Percentiles rank a stretch among this genome's conserved stretches.
These are phyloP conservation scores for Bufo gargarizans DNA, from an alignment of 2,113 vertebrate species.

Conservation along the genomic window DNA sequence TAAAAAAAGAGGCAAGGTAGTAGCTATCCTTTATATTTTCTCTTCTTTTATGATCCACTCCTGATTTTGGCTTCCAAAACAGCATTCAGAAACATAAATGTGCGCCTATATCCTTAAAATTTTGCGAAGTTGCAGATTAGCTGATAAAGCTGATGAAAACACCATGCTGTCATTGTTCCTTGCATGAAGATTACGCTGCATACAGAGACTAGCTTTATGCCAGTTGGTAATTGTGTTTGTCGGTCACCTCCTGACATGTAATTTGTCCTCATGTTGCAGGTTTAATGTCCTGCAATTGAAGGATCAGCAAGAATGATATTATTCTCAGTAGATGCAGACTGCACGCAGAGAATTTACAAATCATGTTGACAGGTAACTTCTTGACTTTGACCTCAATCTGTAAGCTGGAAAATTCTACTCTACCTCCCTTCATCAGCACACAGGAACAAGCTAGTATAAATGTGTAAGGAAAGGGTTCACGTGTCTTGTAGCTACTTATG, in stretches of 20 bases:
- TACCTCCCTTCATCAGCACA: not conserved
- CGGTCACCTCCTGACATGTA: constrained; percentile 19
- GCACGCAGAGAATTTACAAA: constrained; percentile 28
- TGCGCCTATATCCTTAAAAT: too few relatives aligned
- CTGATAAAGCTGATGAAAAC: not conserved
- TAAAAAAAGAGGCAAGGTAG: too few relatives aligned
- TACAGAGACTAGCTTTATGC: not conserved
- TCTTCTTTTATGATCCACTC: too few relatives aligned
- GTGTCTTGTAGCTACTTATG: not conserved
- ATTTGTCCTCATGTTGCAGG: constrained; percentile 26
- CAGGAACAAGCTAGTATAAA: not conserved
- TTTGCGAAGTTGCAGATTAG: not conserved
- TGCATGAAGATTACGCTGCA: not conserved
- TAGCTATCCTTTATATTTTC: too few relatives aligned
- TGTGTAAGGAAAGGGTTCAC: not conserved
- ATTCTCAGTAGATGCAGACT: constrained; percentile 36
- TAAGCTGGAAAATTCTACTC: not conserved
- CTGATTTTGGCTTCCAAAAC: too few relatives aligned
- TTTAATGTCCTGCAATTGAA: constrained; percentile 39
- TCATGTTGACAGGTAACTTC: constrained; percentile 18
- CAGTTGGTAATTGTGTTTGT: not conserved
- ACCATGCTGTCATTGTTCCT: too few relatives aligned
- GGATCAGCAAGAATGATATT: constrained; percentile 42
- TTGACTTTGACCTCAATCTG: constrained; percentile 30
- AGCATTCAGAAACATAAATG: too few relatives aligned